Conservation (phyloP, 2,113 vertebrate genomes). For the Urocolius indicus region DNA sequence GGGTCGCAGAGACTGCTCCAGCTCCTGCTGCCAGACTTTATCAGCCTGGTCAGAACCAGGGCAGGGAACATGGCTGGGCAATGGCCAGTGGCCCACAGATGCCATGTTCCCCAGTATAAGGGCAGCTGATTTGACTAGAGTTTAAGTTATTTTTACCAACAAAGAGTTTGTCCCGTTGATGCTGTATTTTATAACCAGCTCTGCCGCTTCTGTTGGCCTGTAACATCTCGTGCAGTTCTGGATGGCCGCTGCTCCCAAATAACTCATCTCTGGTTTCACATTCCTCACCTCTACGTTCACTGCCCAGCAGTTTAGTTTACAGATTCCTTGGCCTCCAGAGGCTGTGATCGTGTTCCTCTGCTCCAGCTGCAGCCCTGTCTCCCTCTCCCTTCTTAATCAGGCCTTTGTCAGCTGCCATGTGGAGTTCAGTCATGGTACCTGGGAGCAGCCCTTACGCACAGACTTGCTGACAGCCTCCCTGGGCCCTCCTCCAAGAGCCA, state of each 20-base stretch:
- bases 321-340: slow-evolving; percentile 41
- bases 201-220: neutral
- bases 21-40: neutral
- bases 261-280: slow-evolving; percentile 31
- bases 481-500: neutral
- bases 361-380: neutral
- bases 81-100: neutral
- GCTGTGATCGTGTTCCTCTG: slow-evolving; percentile 9
- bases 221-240: fast-evolving
- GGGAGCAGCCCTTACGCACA: neutral
- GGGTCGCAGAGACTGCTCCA: neutral
- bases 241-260: neutral
- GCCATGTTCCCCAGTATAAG: fast-evolving
- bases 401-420: neutral
- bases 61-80: neutral
- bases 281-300: slow-evolving; percentile 26
- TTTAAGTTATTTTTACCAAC: neutral
- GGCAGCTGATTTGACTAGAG: neutral
- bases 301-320: slow-evolving; percentile 20
- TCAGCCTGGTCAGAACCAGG: fast-evolving
- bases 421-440: neutral
- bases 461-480: neutral
- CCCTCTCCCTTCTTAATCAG: neutral
- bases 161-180: neutral
- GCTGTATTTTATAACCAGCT: slow-evolving; percentile 1